Evolutionary conservation across 2,113 vertebrate species (phyloP).

Genomic region (Xiphophorus couchianus): DNA sequence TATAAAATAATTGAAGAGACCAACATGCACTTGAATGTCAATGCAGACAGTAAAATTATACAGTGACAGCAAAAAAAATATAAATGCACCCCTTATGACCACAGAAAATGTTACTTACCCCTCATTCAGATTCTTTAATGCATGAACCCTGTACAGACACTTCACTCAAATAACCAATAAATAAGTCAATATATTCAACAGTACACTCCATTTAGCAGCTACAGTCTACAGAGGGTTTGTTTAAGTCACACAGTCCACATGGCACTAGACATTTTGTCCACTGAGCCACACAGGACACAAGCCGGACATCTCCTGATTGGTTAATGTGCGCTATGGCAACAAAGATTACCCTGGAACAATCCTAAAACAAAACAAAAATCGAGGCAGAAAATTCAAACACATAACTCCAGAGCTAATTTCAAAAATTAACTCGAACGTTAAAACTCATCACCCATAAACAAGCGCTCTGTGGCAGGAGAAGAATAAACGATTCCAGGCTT

Average conservation of each 20-base stretch:
- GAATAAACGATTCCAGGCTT: constrained; percentile 4
- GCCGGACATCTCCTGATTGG: constrained; percentile 45
- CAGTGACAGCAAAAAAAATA: constrained; percentile 46
- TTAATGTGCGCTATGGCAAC: constrained; percentile 49
- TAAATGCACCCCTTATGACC: constrained; percentile 8
- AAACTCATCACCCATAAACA: constrained; percentile 17
- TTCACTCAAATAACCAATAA: constrained; percentile 30
- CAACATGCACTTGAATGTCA: constrained; percentile 22
- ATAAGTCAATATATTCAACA: constrained; percentile 34
- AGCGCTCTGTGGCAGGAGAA: constrained; percentile 41
- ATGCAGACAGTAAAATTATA: constrained; percentile 45
- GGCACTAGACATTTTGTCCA: constrained; percentile 64
- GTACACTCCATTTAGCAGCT: constrained; percentile 28
- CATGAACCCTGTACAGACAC: constrained; percentile 10
- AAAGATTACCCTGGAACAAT: constrained; percentile 37
- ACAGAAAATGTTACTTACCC: not conserved
- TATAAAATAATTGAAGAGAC: not conserved
- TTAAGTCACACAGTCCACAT: constrained; percentile 49
- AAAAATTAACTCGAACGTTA: constrained; percentile 18
- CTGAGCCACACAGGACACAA: constrained; percentile 29
- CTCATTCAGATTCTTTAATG: constrained; percentile 5
- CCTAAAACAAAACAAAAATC: constrained; percentile 23
- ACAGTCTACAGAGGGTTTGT: constrained; percentile 33
- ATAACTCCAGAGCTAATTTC: constrained; percentile 10
- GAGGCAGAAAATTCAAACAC: constrained; percentile 18